Evolutionary conservation across 1,140 invertebrate genomes (phyloP), one percentile per base, ranked within the genome.

Genomic region (Sipha flava): DNA sequence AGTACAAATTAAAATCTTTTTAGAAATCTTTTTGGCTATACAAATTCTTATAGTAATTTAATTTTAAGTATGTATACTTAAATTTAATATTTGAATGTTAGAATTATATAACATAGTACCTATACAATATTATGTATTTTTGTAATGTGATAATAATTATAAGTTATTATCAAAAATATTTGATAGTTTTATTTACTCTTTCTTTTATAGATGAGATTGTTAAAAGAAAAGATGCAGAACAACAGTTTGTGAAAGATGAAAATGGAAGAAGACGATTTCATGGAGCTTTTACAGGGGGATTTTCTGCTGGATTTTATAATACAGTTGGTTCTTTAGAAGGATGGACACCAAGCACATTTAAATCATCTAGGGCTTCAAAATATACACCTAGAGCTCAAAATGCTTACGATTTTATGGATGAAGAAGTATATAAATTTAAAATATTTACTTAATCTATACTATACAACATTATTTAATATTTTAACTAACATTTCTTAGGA

Each of bases 281-380:
- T 88, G 98, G 98, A 47, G 98, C 98, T 0, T 99, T 99, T 85
- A 99, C 97, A 7, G 98, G 98, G 2, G 98, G 98, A 4, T 99
- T 99, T 85, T 97, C 96, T 57, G 98, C 98, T 37, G 98, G 98
- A 1, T 98, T 95, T 85, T 98, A 94, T 84, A 99, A 99, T 84
- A 94, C 95, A 9, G 98, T 99, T 68, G 98, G 96, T 0, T 93
- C 95, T 0, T 90, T 93, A 81, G 96, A 99, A 90, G 98, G 98
- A 45, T 99, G 95, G 94, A 90, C 89, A 34, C 98, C 98, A 2
- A 89, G 91, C 40, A 90, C 91, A 40, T 99, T 98, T 84, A 95
- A 95, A 83, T 99, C 97, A 52, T 96, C 95, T 21, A 87, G 95
- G 10, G 85, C 84, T 16, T 91, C 91, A 54, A 93, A 93, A 83